phyloP scores from a whole-genome alignment of 2,888 invertebrate species.

The Aproaerema taeniolella region DNA sequence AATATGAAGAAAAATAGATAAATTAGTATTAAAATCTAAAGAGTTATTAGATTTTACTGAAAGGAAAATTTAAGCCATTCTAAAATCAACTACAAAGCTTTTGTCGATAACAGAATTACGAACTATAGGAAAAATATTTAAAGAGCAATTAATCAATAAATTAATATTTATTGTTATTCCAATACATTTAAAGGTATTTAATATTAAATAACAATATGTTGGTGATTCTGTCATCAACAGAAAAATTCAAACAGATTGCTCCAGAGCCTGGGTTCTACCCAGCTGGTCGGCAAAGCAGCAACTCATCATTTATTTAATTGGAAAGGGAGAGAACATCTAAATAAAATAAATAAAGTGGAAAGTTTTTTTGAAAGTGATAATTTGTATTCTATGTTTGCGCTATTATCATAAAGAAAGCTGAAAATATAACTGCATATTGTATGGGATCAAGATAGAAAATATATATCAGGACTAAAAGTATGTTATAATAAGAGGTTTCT shows the following conservation, averaged over 20 bases:
- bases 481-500: no score
- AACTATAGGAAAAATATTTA: no score
- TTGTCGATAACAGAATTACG: conserved; percentile 35
- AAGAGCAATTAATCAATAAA: no score
- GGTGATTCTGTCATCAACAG: conserved; percentile 3
- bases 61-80: conserved; percentile 48
- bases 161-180: no score
- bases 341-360: conserved; percentile 28
- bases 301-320: conserved; percentile 32
- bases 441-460: no score
- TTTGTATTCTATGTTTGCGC: background rate
- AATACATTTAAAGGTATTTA: no score
- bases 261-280: conserved; percentile 43
- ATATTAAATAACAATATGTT: background rate
- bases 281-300: conserved; percentile 66
- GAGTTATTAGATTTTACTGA: conserved; percentile 29
- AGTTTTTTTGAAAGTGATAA: conserved; percentile 1
- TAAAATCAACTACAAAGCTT: conserved; percentile 54
- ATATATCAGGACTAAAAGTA: no score
- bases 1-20: conserved; percentile 29
- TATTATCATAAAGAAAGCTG: no score
- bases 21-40: conserved; percentile 21
- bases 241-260: conserved; percentile 38
- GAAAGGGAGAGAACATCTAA: conserved; percentile 36
- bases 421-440: no score